phyloP scores from a whole-genome alignment of 2,797 vertebrate species.

The Xiphophorus birchmanni region DNA sequence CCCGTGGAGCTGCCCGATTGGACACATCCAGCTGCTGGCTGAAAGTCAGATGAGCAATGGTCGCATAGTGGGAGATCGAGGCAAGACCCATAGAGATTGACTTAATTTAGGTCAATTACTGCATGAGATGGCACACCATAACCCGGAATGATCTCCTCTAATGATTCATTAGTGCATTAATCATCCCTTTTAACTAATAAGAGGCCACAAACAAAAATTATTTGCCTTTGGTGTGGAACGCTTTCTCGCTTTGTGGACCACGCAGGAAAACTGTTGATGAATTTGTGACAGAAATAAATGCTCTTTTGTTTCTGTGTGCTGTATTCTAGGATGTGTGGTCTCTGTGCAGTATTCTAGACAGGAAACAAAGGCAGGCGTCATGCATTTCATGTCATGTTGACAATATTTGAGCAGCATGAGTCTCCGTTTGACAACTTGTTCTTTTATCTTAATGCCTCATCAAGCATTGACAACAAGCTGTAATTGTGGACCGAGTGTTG shows the following conservation, averaged over 20 bases:
- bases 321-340: slow-evolving; percentile 37
- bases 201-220: slow-evolving; percentile 53
- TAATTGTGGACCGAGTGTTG: slow-evolving; percentile 61
- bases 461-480: slow-evolving; percentile 64
- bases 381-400: slow-evolving; percentile 65
- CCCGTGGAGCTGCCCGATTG: slow-evolving; percentile 17
- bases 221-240: slow-evolving; percentile 41
- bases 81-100: slow-evolving; percentile 50
- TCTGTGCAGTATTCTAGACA: slow-evolving; percentile 10
- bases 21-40: slow-evolving; percentile 25
- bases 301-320: slow-evolving; percentile 20
- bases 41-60: slow-evolving; percentile 46
- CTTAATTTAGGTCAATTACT: slow-evolving; percentile 73
- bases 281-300: slow-evolving; percentile 35
- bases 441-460: slow-evolving; percentile 73
- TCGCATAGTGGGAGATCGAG: slow-evolving; percentile 31
- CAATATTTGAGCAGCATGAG: slow-evolving; percentile 60
- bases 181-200: slow-evolving; percentile 64
- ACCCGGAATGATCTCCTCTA: slow-evolving; percentile 59
- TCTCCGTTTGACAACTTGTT: slow-evolving; percentile 69
- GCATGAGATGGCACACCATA: slow-evolving; percentile 53
- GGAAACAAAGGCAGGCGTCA: slow-evolving; percentile 47
- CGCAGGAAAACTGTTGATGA: slow-evolving; percentile 22
- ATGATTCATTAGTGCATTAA: slow-evolving; percentile 74
- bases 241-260: slow-evolving; percentile 16